These are phyloP conservation scores for Branchipolynoe longqiensis DNA, from an alignment of 2,888 invertebrate species.

Conservation along the genomic window DNA sequence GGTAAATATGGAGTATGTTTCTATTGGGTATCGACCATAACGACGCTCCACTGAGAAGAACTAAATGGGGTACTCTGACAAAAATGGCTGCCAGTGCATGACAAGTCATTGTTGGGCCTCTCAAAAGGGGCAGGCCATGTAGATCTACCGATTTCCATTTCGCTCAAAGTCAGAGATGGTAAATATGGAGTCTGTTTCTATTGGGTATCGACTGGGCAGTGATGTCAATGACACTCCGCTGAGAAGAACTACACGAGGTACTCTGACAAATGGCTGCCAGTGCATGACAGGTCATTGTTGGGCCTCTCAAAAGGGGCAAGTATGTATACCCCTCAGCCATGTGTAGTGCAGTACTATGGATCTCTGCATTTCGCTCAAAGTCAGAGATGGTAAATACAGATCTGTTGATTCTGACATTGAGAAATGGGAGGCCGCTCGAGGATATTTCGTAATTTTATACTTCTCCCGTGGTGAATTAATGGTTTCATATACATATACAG, in stretches of 20 bases:
- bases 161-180: no score
- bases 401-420: no score
- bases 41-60: not conserved
- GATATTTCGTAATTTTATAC: no score
- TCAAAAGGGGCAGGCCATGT: not conserved
- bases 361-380: no score
- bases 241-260: slow-evolving; percentile 24
- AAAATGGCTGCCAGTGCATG: slow-evolving; percentile 5
- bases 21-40: slow-evolving; percentile 5
- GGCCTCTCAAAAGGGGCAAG: not conserved
- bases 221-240: not conserved
- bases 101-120: not conserved
- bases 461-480: no score
- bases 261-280: slow-evolving; percentile 27
- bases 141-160: no score
- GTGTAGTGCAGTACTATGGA: no score
- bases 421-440: no score
- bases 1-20: slow-evolving; percentile 13
- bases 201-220: not conserved
- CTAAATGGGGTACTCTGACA: slow-evolving; percentile 28
- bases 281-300: not conserved
- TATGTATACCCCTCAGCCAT: not conserved
- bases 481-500: no score
- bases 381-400: no score
- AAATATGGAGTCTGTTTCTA: slow-evolving; percentile 15